A percentile compares a stretch with the other conserved stretches of the same genome.
Conservation (phyloP, 2,113 vertebrate genomes). For the Butastur rufipennis region DNA sequence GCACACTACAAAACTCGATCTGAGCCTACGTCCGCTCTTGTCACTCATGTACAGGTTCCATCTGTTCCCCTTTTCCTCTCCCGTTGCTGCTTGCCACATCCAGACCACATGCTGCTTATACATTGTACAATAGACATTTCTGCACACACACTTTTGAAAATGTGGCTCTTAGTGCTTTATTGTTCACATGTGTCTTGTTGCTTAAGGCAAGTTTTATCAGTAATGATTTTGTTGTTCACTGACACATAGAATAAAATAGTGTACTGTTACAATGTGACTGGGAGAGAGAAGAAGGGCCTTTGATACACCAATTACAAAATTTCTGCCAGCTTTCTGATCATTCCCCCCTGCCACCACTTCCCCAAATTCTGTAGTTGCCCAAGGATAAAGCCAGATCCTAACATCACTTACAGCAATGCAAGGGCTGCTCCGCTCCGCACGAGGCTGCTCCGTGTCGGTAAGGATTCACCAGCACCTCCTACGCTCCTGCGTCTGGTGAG, state of each 20-base stretch:
- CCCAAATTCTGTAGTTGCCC: not conserved
- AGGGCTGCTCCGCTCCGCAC: not conserved
- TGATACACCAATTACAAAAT: not conserved
- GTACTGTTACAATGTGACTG: not conserved
- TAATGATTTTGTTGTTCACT: conserved; percentile 34
- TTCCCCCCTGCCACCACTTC: not conserved
- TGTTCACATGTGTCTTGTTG: conserved; percentile 50
- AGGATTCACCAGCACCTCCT: not conserved
- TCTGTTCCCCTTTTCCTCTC: conserved; percentile 61
- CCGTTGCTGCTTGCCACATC: conserved; percentile 41
- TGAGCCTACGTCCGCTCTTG: conserved; percentile 38
- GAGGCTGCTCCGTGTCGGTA: not conserved
- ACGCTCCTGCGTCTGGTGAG: not conserved
- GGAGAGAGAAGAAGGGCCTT: not conserved
- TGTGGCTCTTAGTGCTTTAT: conserved; percentile 35
- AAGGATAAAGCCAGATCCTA: not conserved
- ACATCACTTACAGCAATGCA: not conserved
- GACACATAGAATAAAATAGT: conserved; percentile 6
- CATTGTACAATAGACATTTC: conserved; percentile 53
- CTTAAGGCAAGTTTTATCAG: conserved; percentile 44
- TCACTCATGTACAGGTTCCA: conserved; percentile 58
- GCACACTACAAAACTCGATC: conserved; percentile 24
- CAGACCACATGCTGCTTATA: conserved; percentile 64
- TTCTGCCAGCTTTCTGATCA: conserved; percentile 3
- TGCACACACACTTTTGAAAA: conserved; percentile 46